Evolutionary conservation across 2,888 invertebrate genomes (phyloP).

Genomic region (Drosophila fungiperda): DNA sequence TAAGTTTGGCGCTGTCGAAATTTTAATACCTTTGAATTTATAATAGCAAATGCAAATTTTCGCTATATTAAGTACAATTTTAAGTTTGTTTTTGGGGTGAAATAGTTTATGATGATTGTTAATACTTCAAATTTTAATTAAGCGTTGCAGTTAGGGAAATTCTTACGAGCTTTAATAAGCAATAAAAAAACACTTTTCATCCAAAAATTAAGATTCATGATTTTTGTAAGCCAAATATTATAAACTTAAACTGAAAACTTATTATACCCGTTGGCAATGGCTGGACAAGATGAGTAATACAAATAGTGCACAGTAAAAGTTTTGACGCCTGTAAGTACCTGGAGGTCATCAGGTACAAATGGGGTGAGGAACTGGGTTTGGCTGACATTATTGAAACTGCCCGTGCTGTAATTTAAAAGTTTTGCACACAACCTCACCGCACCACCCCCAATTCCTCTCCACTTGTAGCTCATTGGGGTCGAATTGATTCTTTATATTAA

Average conservation of each 20-base stretch:
- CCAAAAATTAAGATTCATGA: background rate
- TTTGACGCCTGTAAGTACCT: slow-evolving; percentile 60
- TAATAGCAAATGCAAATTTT: background rate
- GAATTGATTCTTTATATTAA: slow-evolving; percentile 72
- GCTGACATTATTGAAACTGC: slow-evolving; percentile 72
- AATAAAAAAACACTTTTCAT: background rate
- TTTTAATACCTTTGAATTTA: background rate
- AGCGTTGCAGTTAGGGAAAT: background rate
- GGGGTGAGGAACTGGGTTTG: slow-evolving; percentile 2
- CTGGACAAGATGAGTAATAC: background rate
- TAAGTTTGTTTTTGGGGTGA: background rate
- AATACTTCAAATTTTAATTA: background rate
- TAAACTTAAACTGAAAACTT: background rate
- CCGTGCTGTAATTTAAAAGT: slow-evolving; percentile 76
- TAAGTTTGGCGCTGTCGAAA: background rate
- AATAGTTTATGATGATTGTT: background rate
- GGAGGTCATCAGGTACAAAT: slow-evolving; percentile 29
- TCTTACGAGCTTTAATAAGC: background rate
- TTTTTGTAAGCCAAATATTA: background rate
- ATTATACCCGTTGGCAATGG: background rate
- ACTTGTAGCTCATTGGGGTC: slow-evolving; percentile 50
- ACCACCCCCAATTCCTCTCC: background rate
- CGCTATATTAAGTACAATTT: background rate
- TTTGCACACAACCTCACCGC: slow-evolving; percentile 37
- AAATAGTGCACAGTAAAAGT: slow-evolving; percentile 31